phyloP scores from a whole-genome alignment of 2,888 invertebrate genomes.

The Coenonympha glycerion region DNA sequence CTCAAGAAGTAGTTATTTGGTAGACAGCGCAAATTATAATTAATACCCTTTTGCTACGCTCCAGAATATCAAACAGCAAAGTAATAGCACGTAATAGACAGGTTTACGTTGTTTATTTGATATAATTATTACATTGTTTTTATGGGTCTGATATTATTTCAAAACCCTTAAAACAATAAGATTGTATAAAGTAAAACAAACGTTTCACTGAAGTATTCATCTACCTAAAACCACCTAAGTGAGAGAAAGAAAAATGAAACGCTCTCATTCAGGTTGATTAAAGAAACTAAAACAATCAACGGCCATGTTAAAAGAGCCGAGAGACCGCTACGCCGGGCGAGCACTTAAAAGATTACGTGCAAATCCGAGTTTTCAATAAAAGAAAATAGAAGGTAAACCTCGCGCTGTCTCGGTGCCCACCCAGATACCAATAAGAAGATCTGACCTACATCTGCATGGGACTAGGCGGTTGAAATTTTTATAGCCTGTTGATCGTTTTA shows the following conservation, averaged over 20 bases:
- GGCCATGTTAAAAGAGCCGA: conserved; percentile 15
- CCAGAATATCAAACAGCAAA: too few relatives aligned
- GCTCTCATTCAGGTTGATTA: not conserved
- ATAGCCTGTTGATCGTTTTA: not conserved
- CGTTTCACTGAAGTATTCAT: too few relatives aligned
- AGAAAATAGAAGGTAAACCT: conserved; percentile 12
- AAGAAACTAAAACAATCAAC: conserved; percentile 13
- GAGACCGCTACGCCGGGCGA: conserved; percentile 6
- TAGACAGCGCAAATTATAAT: too few relatives aligned
- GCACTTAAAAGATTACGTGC: conserved; percentile 15
- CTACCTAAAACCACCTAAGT: too few relatives aligned
- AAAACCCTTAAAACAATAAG: too few relatives aligned
- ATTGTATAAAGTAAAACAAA: too few relatives aligned
- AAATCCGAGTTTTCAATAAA: conserved; percentile 9
- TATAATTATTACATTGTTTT: too few relatives aligned
- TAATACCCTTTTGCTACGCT: too few relatives aligned
- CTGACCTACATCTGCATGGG: not conserved
- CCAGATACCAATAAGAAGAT: not conserved
- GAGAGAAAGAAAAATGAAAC: not conserved
- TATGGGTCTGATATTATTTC: too few relatives aligned
- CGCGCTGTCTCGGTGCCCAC: not conserved
- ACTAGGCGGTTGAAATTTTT: not conserved
- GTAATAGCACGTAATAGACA: too few relatives aligned
- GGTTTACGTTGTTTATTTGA: too few relatives aligned
- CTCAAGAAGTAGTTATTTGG: too few relatives aligned